Base-by-base conservation (phyloP, 2,113 vertebrate species). In the Sinocyclocheilus anophthalmus region DNA sequence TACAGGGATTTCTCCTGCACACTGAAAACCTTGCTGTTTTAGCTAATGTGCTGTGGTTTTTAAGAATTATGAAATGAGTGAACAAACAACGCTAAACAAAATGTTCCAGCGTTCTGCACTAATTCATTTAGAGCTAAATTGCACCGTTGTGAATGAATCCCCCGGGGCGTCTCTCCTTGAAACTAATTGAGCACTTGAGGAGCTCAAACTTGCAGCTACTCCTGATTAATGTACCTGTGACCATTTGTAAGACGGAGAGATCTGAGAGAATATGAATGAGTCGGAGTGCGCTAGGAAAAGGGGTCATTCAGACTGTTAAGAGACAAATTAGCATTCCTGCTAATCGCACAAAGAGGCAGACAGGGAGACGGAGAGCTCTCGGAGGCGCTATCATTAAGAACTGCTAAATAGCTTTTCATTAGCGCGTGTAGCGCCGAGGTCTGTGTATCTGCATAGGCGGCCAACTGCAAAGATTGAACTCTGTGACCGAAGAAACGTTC, bases 321-420 rank as follows among this genome's bases (percentile, higher is more conserved):
- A 89, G 88, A 86, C 73, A 87, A 89, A 93, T 93, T 92, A 92
- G 91, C 89, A 91, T 92, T 90, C 90, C 88, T 57, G 87, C 87
- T 90, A 91, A 92, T 88, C 86, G 89, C 81, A 86, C 87, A 85
- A 88, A 84, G 90, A 89, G 85, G 86, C 84, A 76, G 87, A 88
- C 67, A 67, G 82, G 79, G 73, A 91, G 84, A 91, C 85, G 86
- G 30, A n/a, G 63, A 83, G 80, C 87, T 88, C 90, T 92, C 81
- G 75, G 82, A 88, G 90, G 92, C 90, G 67, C 86, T 90, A 89
- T 90, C 91, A 91, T 93, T 93, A 91, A 76, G 63, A 78, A 26
- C 81, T 67, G 82, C 83, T 76, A 84, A 88, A 85, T 57, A 78
- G 87, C 76, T 76, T 90, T 85, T 91, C 90, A 90, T 90, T 90